A percentile compares a stretch with the other conserved stretches of the same genome.
Evolutionary conservation across 2,113 vertebrate species (phyloP).

Genomic region (Pluvialis apricaria): DNA sequence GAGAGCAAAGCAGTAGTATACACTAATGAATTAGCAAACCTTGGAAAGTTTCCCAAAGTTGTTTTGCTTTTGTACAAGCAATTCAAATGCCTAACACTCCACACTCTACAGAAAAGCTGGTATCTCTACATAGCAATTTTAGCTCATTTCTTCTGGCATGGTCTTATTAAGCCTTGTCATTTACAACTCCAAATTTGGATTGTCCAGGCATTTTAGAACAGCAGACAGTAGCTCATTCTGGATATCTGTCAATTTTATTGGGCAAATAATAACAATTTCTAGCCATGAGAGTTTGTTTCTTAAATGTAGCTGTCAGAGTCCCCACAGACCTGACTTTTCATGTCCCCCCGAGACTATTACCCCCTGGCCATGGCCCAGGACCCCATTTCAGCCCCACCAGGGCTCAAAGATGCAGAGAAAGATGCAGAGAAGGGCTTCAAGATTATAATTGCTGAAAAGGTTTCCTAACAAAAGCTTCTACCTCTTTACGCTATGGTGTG

Average conservation of each 20-base stretch:
- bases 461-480: neutral
- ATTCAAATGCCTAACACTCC: neutral
- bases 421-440: neutral
- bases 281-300: neutral
- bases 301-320: neutral
- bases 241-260: neutral
- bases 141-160: neutral
- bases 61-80: neutral
- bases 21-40: neutral
- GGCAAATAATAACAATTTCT: neutral
- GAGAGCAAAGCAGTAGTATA: neutral
- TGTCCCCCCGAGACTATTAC: fast-evolving
- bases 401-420: neutral
- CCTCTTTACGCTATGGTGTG: neutral
- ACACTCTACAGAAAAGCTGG: neutral
- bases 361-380: neutral
- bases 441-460: neutral
- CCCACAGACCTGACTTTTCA: neutral
- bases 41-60: neutral
- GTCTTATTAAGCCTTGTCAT: neutral
- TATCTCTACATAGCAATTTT: neutral
- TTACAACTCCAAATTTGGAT: neutral
- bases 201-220: neutral
- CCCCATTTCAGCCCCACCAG: neutral
- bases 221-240: neutral